A percentile compares a stretch with the other conserved stretches of the same genome.
Conservation (phyloP, 2,113 vertebrate species). For the Crotalus viridis region DNA sequence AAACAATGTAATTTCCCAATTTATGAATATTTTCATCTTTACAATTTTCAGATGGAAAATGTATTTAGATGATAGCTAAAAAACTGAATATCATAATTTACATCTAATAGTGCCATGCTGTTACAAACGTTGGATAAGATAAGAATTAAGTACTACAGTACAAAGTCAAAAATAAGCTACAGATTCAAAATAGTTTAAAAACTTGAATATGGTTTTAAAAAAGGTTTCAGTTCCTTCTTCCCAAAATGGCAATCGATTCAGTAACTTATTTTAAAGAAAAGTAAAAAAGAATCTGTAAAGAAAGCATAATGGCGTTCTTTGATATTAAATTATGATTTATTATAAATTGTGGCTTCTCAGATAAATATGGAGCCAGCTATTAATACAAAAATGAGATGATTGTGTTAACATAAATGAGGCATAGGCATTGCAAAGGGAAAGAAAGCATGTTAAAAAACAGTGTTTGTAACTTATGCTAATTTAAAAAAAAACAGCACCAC, state of each 20-base stretch:
- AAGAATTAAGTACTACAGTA: background rate
- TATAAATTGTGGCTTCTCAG: background rate
- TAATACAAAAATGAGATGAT: slow-evolving; percentile 32
- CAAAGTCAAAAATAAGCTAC: background rate
- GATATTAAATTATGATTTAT: background rate
- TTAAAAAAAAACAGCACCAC: slow-evolving; percentile 44
- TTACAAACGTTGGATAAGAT: background rate
- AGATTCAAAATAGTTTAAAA: background rate
- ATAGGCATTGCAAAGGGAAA: slow-evolving; percentile 41
- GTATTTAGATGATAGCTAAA: background rate
- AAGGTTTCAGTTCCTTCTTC: background rate
- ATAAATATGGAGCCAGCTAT: slow-evolving; percentile 62
- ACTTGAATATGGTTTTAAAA: background rate
- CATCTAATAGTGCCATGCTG: background rate
- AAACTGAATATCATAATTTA: background rate
- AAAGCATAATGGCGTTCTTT: background rate
- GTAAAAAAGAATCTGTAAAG: background rate
- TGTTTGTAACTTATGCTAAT: slow-evolving; percentile 42
- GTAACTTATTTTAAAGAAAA: background rate
- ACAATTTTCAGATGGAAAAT: background rate
- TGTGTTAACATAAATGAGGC: slow-evolving; percentile 41
- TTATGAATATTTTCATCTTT: background rate
- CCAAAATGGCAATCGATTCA: background rate
- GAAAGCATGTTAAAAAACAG: slow-evolving; percentile 37
- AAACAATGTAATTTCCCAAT: background rate